These are phyloP conservation scores for Ptilonorhynchus violaceus DNA, from an alignment of 2,113 vertebrate species.

Conservation along the genomic window DNA sequence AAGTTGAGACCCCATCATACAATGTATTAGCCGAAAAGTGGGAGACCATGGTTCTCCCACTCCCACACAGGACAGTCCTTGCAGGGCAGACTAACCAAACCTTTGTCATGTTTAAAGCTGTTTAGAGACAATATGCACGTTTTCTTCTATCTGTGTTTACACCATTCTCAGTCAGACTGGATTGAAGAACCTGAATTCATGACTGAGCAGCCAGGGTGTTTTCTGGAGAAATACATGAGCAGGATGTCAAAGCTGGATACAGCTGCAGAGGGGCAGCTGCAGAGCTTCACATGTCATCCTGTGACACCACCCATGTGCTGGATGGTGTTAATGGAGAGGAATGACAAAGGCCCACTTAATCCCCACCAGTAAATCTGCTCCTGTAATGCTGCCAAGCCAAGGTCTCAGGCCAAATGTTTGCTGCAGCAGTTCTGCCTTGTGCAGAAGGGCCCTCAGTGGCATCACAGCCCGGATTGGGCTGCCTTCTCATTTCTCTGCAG, in stretches of 20 bases:
- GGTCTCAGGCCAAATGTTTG: not conserved
- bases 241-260: not conserved
- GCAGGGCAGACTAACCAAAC: not conserved
- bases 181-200: not conserved
- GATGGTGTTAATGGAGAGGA: slow-evolving; percentile 17
- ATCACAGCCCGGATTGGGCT: not conserved
- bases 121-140: not conserved
- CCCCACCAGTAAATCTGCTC: not conserved
- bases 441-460: not conserved
- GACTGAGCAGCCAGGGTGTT: not conserved
- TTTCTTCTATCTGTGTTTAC: not conserved
- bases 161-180: not conserved
- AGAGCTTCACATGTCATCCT: not conserved
- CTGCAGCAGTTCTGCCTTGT: not conserved
- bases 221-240: not conserved
- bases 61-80: not conserved
- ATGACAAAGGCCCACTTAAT: not conserved
- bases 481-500: not conserved
- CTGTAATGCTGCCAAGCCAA: not conserved
- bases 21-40: not conserved
- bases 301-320: not conserved
- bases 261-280: not conserved
- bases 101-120: not conserved
- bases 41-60: not conserved
- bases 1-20: not conserved